Evolutionary conservation across 1,140 invertebrate species (phyloP), one percentile per base, ranked within the genome.

Genomic region (Dendroctonus valens): DNA sequence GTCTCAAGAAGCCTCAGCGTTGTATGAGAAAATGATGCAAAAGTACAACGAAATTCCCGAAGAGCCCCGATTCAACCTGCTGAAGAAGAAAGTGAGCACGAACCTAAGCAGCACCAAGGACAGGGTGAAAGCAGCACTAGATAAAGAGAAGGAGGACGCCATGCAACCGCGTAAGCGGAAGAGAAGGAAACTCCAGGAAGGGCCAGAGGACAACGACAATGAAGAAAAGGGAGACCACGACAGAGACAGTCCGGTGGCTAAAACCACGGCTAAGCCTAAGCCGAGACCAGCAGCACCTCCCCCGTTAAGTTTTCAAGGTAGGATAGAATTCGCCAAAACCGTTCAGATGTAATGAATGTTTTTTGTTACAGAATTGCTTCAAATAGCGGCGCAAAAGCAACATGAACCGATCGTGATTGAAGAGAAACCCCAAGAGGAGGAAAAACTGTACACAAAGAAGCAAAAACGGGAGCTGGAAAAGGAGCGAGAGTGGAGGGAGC

Each of bases 371-470:
- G 83, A 89, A 50, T 44, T 94, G 14, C 73, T 94, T 0, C 90
- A 91, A 77, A 77, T 95, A 11, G 92, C 92, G 6, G 88, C 90
- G 69, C 84, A 92, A 75, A 94, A 94, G 75, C 91, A 93, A 70
- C 83, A 85, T 77, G 90, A 93, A 77, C 91, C 91, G 0, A 79
- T 93, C 41, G 75, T 86, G 9, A 76, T 82, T 42, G 85, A 87
- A 72, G 81, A 87, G 69, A 87, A 86, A 75, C 75, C 77, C 15
- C 74, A 78, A 54, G 83, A 86, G 50, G 89, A 89, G 67, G 89
- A 90, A 70, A 80, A 88, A 54, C 77, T 86, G 6, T 87, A 93
- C 82, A 94, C 92, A 0, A 90, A 91, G 65, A 91, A 87, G 70
- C 90, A 94, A 72, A 91, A 86, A 71, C 82, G 82, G 49, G 90